Base-by-base conservation (phyloP, 1,140 invertebrate genomes). In the Metaphire vulgaris region DNA sequence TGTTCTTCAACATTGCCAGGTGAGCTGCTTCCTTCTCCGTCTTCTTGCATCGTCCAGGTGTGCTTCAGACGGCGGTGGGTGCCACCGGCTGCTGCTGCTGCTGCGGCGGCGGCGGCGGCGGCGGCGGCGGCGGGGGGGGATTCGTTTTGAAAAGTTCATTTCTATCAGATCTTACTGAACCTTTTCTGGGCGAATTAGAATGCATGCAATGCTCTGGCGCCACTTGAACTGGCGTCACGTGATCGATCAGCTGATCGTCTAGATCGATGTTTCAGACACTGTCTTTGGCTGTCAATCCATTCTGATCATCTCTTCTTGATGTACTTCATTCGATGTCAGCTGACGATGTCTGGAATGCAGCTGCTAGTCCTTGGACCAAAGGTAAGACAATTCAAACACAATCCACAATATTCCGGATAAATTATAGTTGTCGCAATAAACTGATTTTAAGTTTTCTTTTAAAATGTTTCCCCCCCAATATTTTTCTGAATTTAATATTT, bases 301-400 rank as follows among this genome's bases (percentile, higher is more conserved):
- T 91, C 91, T 29, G 90, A 92, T 81, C 85, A 89, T 81, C 88
- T 91, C 33, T 89, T 91, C 81, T 83, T 92, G 75, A 88, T 91
- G 74, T 89, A 90, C 74, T 91, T 91, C 81, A 78, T 90, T 66
- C 89, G 92, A 72, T 92, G 91, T 69, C 92, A 94, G 80, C 85
- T 92, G 66, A 93, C 93, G 16, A 90, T 92, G 71, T 92, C 92
- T 34, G 85, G 92, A 72, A 90, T 91, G 33, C 86, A 93, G 64
- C 85, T 91, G 69, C 89, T 93, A 82, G 79, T 86, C 72, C 79
- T 93, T 83, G 89, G 90, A 74, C 92, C 92, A 69, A 92, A 93
- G 82, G 89, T 90, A 33, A n/a, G 41, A n/a, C n/a, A n/a, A n/a
- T n/a, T n/a, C n/a, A n/a, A n/a, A n/a, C n/a, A n/a, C n/a, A n/a